Conservation (phyloP, 2,113 vertebrate species). For the Monopterus albus region DNA sequence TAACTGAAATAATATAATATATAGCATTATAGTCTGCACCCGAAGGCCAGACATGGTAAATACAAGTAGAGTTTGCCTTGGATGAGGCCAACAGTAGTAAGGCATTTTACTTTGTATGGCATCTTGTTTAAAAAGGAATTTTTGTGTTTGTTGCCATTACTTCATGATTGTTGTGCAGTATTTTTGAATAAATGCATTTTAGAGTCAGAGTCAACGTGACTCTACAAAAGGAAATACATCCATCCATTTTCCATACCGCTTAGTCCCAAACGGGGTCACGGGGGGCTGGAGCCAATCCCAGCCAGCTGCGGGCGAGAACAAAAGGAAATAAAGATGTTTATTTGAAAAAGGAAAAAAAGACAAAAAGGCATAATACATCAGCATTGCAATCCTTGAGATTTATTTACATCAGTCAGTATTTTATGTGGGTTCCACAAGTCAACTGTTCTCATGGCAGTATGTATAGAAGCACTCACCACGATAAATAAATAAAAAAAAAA, state of each 20-base stretch:
- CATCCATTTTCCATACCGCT: no score
- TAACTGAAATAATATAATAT: slow-evolving; percentile 29
- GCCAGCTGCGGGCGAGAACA: no score
- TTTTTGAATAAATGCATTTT: slow-evolving; percentile 1
- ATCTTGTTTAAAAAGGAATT: not conserved
- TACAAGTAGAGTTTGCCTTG: slow-evolving; percentile 42
- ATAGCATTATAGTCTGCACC: slow-evolving; percentile 16
- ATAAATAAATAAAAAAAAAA: slow-evolving; percentile 14
- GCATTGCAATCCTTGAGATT: slow-evolving; percentile 3
- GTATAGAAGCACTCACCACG: slow-evolving; percentile 13
- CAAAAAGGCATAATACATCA: not conserved
- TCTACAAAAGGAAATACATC: not conserved
- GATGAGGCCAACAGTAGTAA: not conserved
- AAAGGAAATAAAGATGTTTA: not conserved
- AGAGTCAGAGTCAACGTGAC: slow-evolving; percentile 28
- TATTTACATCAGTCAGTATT: slow-evolving; percentile 1
- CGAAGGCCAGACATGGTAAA: slow-evolving; percentile 42
- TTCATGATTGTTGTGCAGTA: not conserved
- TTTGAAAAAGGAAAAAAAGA: not conserved
- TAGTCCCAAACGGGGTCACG: no score
- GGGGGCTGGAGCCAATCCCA: no score
- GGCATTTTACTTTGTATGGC: not conserved
- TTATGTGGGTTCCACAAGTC: slow-evolving; percentile 4
- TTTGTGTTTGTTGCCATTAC: not conserved
- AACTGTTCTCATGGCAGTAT: not conserved